phyloP scores from a whole-genome alignment of 2,797 vertebrate species.

The Gymnothorax javanicus region DNA sequence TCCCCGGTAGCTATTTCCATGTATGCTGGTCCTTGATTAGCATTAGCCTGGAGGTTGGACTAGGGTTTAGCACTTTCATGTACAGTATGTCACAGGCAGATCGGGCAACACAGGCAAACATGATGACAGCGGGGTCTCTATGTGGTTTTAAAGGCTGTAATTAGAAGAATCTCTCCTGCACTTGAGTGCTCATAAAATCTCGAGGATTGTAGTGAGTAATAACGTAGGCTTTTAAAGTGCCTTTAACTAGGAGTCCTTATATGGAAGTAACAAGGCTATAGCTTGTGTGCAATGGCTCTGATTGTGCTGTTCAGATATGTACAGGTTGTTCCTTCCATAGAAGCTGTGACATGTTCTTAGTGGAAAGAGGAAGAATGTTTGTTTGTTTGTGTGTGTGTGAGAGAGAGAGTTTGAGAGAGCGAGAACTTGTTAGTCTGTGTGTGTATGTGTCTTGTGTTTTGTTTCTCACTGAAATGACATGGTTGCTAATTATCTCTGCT shows the following conservation, averaged over 20 bases:
- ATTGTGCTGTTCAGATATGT: neutral
- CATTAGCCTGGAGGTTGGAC: no score
- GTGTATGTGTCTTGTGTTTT: neutral
- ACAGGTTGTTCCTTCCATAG: neutral
- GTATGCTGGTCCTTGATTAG: no score
- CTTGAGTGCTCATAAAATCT: neutral
- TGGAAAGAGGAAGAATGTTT: neutral
- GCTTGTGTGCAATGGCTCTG: neutral
- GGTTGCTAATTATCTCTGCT: conserved; percentile 15
- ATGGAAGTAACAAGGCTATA: neutral
- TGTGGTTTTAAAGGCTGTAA: conserved; percentile 1
- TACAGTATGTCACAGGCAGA: neutral
- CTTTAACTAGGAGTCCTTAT: neutral
- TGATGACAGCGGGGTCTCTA: neutral
- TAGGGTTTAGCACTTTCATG: neutral
- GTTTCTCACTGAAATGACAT: neutral
- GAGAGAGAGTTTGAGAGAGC: neutral
- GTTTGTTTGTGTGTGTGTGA: neutral
- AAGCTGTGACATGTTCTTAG: neutral
- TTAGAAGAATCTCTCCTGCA: neutral
- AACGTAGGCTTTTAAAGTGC: neutral
- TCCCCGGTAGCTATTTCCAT: no score
- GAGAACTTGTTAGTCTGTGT: neutral
- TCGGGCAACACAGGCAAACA: neutral
- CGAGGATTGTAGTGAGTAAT: neutral